Conservation (phyloP, 2,113 vertebrate species). For the Charina bottae region DNA sequence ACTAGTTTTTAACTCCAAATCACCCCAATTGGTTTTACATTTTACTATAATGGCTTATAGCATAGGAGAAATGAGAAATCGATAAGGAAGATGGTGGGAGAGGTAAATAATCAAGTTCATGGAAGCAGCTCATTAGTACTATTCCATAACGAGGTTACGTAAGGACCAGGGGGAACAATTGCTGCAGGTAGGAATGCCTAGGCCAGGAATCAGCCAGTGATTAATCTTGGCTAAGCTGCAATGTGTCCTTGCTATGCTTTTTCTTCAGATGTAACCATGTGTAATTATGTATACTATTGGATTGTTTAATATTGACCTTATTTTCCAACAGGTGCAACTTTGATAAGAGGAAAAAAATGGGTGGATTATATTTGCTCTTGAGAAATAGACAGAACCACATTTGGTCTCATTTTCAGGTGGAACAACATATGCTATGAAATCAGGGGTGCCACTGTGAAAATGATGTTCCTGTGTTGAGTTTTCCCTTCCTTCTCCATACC, state of each 20-base stretch:
- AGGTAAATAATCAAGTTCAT: not conserved
- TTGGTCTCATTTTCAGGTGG: too few relatives aligned
- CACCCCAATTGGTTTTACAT: not conserved
- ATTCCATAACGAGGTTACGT: not conserved
- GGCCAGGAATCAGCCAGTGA: too few relatives aligned
- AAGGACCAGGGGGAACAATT: too few relatives aligned
- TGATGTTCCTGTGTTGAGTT: not conserved
- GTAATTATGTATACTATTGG: too few relatives aligned
- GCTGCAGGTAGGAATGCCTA: too few relatives aligned
- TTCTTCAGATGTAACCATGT: too few relatives aligned
- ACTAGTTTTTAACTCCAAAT: not conserved
- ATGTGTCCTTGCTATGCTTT: not conserved
- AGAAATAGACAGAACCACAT: not conserved
- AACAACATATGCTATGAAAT: not conserved
- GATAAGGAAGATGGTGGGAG: not conserved
- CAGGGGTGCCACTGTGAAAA: not conserved
- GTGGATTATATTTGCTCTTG: not conserved
- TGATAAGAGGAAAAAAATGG: not conserved
- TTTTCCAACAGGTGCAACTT: too few relatives aligned
- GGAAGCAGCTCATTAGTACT: not conserved
- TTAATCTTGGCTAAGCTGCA: too few relatives aligned
- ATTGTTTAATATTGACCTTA: too few relatives aligned
- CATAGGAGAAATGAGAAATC: not conserved
- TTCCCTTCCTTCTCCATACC: not conserved
- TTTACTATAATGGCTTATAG: not conserved